phyloP scores from a whole-genome alignment of 2,888 invertebrate genomes.

The Caenorhabditis imperialis region DNA sequence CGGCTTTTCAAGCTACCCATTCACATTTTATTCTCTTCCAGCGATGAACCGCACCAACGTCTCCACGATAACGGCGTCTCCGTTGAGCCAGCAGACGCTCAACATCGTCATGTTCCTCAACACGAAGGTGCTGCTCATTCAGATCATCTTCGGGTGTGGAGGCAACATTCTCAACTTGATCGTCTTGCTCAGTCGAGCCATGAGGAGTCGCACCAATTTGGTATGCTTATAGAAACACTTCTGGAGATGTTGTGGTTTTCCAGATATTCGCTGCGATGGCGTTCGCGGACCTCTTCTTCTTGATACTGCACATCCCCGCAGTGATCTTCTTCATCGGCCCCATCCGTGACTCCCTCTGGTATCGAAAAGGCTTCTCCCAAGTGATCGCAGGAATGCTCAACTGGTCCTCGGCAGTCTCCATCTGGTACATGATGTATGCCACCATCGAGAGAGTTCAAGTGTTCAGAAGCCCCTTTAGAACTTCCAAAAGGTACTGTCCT shows the following conservation, averaged over 20 bases:
- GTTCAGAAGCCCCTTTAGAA: slow-evolving; percentile 59
- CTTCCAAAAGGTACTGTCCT: slow-evolving; percentile 34
- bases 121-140: slow-evolving; percentile 55
- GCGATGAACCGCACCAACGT: slow-evolving; percentile 16
- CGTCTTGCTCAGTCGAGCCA: slow-evolving; percentile 64
- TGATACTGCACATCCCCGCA: slow-evolving; percentile 56
- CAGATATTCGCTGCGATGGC: slow-evolving; percentile 73
- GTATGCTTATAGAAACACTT: slow-evolving; percentile 24
- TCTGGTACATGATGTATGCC: slow-evolving; percentile 71
- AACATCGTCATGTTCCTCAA: slow-evolving; percentile 52
- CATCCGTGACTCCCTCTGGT: slow-evolving; percentile 49
- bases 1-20: no score
- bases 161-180: slow-evolving; percentile 68
- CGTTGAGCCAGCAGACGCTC: slow-evolving; percentile 16
- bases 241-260: neutral
- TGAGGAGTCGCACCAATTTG: slow-evolving; percentile 68
- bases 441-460: slow-evolving; percentile 70
- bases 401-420: slow-evolving; percentile 68
- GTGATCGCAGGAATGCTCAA: slow-evolving; percentile 57
- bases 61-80: slow-evolving; percentile 1
- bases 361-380: slow-evolving; percentile 50
- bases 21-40: neutral
- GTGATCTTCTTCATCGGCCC: slow-evolving; percentile 60
- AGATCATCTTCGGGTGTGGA: slow-evolving; percentile 65
- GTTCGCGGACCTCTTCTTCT: slow-evolving; percentile 66